Conservation (phyloP, 2,113 vertebrate genomes). For the Oreochromis spilurus region DNA sequence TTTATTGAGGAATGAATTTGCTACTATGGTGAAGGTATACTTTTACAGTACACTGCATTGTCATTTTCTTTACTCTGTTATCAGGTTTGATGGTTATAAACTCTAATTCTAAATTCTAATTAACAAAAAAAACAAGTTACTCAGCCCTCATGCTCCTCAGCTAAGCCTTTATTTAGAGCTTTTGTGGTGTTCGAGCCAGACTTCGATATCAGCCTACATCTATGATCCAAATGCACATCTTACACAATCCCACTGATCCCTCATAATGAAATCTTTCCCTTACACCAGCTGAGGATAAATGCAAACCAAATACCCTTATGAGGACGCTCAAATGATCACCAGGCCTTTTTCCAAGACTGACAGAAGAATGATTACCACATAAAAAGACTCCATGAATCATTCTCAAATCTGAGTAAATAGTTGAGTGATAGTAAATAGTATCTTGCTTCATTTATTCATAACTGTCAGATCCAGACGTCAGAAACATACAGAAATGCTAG, state of each 20-base stretch:
- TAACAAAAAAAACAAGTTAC: not conserved
- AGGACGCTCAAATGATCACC: not conserved
- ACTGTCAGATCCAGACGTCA: not conserved
- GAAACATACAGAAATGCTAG: not conserved
- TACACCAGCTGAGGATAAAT: conserved; percentile 43
- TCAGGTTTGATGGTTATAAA: not conserved
- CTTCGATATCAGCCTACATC: conserved; percentile 8
- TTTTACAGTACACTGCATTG: not conserved
- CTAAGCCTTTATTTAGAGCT: not conserved
- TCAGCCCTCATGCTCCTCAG: not conserved
- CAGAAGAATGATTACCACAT: conserved; percentile 14
- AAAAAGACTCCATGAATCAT: not conserved
- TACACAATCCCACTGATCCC: conserved; percentile 52
- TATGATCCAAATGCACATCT: conserved; percentile 39
- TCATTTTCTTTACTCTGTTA: not conserved
- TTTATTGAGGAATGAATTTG: not conserved
- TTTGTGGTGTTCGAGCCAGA: conserved; percentile 1
- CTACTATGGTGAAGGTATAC: not conserved
- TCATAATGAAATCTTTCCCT: conserved; percentile 38
- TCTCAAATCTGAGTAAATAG: not conserved
- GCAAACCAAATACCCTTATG: conserved; percentile 29
- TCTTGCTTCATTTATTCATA: not conserved
- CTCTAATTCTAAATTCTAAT: not conserved
- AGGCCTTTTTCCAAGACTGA: conserved; percentile 11
- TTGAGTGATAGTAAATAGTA: not conserved